Conservation (phyloP, 2,888 invertebrate species). For the Eristalis tenax region DNA sequence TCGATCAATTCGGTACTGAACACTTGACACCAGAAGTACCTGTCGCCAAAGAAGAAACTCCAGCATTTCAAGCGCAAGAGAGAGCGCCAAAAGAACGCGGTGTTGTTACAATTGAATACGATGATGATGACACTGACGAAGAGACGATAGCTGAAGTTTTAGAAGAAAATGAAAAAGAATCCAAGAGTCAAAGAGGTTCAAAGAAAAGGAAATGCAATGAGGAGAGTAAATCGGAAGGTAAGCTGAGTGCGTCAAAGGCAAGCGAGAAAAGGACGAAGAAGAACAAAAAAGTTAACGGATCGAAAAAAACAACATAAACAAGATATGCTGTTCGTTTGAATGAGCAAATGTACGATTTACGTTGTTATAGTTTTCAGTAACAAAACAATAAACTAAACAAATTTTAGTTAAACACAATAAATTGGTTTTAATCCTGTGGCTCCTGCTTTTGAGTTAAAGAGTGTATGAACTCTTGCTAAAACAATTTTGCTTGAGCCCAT, state of each 20-base stretch:
- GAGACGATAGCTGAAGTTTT: constrained; percentile 9
- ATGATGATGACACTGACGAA: constrained; percentile 73
- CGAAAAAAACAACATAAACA: background rate
- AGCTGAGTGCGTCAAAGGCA: constrained; percentile 1
- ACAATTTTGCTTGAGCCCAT: too few relatives aligned
- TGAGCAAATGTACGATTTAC: constrained; percentile 3
- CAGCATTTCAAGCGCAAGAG: constrained; percentile 1
- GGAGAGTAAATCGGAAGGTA: constrained; percentile 23
- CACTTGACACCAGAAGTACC: constrained; percentile 35
- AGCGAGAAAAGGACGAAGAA: constrained; percentile 7
- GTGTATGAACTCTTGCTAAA: too few relatives aligned
- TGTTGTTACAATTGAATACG: constrained; percentile 78
- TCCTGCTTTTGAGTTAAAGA: too few relatives aligned
- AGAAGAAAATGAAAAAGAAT: constrained; percentile 27
- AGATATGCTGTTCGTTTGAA: constrained; percentile 20
- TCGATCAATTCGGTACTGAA: constrained; percentile 75
- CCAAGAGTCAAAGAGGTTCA: constrained; percentile 8
- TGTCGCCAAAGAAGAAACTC: background rate
- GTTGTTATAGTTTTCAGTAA: too few relatives aligned
- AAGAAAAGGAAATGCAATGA: constrained; percentile 27
- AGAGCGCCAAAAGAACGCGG: constrained; percentile 70
- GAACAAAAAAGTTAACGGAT: background rate
- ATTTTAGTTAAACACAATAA: too few relatives aligned
- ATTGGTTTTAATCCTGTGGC: too few relatives aligned
- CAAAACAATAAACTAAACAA: too few relatives aligned